A percentile compares a stretch with the other conserved stretches of the same genome.
Conservation (phyloP, 2,797 vertebrate species). For the Halcyon leucocephala region DNA sequence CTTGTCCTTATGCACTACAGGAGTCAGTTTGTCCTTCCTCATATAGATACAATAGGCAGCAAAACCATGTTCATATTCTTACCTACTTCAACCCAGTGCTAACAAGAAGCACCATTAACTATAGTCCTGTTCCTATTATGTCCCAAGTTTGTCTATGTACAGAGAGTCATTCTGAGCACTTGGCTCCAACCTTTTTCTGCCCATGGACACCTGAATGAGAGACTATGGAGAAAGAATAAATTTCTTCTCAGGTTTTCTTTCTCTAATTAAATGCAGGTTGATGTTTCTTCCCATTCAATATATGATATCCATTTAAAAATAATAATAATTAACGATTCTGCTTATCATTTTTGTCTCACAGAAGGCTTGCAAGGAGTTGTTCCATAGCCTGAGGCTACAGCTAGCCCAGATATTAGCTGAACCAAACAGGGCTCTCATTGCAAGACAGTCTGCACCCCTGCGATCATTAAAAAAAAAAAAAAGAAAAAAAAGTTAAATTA, state of each 20-base stretch:
- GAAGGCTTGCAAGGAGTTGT: constrained; percentile 44
- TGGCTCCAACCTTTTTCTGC: neutral
- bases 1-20: neutral
- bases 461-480: neutral
- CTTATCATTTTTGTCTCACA: constrained; percentile 34
- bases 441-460: neutral
- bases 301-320: constrained; percentile 1
- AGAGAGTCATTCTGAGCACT: neutral
- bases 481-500: neutral
- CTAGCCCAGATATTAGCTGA: constrained; percentile 70
- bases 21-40: neutral
- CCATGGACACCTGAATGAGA: neutral
- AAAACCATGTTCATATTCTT: neutral
- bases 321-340: constrained; percentile 38
- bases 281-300: neutral
- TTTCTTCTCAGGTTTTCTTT: neutral
- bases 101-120: neutral
- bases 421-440: constrained; percentile 46
- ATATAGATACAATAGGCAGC: neutral
- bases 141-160: neutral
- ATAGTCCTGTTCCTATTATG: neutral
- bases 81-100: neutral
- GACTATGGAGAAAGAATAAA: neutral
- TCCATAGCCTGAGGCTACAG: constrained; percentile 41
- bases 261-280: neutral